phyloP scores from a whole-genome alignment of 2,113 vertebrate genomes.

The Scytalopus superciliaris region DNA sequence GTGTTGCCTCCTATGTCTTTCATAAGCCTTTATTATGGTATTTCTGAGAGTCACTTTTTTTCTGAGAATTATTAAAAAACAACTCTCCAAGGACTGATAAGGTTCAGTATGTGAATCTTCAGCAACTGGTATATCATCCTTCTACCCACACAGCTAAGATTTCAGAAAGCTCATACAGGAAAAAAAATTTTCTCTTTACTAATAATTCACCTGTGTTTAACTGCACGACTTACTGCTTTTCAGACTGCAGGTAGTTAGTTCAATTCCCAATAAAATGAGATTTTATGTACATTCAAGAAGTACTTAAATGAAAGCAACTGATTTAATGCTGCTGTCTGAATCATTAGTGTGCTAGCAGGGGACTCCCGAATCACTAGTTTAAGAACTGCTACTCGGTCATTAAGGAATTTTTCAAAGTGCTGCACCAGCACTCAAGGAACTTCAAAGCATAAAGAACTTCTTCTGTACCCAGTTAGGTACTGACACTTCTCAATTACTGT shows the following conservation, averaged over 20 bases:
- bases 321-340: conserved; percentile 48
- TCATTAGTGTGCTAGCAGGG: conserved; percentile 38
- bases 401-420: conserved; percentile 46
- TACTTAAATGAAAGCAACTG: conserved; percentile 50
- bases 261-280: conserved; percentile 33
- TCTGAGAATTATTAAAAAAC: neutral
- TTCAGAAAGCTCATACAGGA: neutral
- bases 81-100: neutral
- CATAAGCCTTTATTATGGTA: neutral
- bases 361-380: conserved; percentile 44
- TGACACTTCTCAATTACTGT: neutral
- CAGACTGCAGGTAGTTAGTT: conserved; percentile 30
- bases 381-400: conserved; percentile 4
- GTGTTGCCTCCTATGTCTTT: neutral
- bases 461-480: neutral
- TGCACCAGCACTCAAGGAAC: conserved; percentile 32
- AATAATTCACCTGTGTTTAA: conserved; percentile 34
- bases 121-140: neutral
- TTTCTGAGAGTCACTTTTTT: neutral
- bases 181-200: neutral
- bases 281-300: conserved; percentile 19
- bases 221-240: neutral
- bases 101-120: neutral
- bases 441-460: conserved; percentile 2
- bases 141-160: neutral